These are phyloP conservation scores for Allobates femoralis DNA, from an alignment of 2,797 vertebrate species.

Conservation along the genomic window DNA sequence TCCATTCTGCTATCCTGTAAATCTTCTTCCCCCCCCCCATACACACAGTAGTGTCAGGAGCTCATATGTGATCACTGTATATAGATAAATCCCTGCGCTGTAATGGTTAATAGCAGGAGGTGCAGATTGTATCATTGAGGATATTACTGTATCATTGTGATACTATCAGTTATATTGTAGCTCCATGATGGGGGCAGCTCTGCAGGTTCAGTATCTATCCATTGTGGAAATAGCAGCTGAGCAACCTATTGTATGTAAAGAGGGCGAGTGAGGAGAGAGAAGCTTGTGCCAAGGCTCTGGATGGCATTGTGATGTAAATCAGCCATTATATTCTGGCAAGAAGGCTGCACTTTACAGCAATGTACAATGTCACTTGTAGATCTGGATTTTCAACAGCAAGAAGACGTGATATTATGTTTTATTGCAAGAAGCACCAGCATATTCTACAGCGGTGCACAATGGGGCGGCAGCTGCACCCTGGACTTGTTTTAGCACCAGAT, in stretches of 20 bases:
- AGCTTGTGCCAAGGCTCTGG: background rate
- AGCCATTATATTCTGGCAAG: background rate
- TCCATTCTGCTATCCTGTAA: background rate
- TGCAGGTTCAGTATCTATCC: background rate
- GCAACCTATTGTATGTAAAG: slow-evolving; percentile 1
- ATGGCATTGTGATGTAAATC: slow-evolving; percentile 18
- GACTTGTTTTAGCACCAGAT: background rate
- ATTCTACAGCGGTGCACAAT: background rate
- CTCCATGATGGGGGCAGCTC: background rate
- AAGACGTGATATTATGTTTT: too few species aligned
- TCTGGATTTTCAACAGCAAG: background rate
- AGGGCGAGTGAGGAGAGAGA: background rate
- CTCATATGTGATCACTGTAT: background rate
- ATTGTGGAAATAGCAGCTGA: background rate
- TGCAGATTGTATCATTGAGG: background rate
- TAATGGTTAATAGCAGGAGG: background rate
- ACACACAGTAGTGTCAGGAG: background rate
- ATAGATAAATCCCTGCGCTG: background rate
- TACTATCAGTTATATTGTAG: background rate
- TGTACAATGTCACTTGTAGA: background rate
- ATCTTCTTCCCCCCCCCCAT: background rate
- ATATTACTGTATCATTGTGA: background rate
- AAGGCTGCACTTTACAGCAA: background rate
- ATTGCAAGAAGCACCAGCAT: background rate
- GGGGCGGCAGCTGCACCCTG: background rate